These are phyloP conservation scores for Papilio demoleus DNA, from an alignment of 2,888 invertebrate genomes.

Conservation along the genomic window DNA sequence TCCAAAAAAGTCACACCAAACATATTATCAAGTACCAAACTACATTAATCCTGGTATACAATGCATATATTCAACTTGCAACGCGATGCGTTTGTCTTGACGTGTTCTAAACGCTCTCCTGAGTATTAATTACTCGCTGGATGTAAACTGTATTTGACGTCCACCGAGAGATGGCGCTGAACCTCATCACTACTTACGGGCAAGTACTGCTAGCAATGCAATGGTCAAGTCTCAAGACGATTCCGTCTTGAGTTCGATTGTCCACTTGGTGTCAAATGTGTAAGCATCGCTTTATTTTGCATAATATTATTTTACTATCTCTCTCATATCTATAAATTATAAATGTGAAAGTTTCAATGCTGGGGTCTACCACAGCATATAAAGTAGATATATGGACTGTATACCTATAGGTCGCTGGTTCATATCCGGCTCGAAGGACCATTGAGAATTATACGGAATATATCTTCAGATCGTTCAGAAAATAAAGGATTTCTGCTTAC, in stretches of 20 bases:
- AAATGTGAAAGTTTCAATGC: no score
- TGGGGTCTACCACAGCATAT: no score
- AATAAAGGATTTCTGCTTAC: no score
- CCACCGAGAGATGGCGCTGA: slow-evolving; percentile 15
- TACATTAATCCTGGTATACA: not conserved
- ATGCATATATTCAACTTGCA: slow-evolving; percentile 13
- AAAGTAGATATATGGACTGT: no score
- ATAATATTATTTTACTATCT: no score
- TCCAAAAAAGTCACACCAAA: no score
- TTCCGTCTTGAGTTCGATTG: not conserved
- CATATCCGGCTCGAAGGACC: no score
- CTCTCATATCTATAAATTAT: no score
- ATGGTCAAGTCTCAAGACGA: not conserved
- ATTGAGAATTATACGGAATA: no score
- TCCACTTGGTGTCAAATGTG: not conserved
- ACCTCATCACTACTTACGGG: not conserved
- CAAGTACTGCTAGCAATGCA: not conserved
- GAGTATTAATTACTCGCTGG: slow-evolving; percentile 60
- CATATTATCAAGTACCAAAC: slow-evolving; percentile 1
- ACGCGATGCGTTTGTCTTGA: slow-evolving; percentile 20
- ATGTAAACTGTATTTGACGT: slow-evolving; percentile 46
- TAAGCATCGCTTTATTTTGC: no score
- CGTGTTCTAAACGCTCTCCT: slow-evolving; percentile 53
- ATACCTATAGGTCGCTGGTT: no score
- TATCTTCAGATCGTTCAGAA: no score